phyloP scores from a whole-genome alignment of 2,797 vertebrate species.

The Balearica regulorum region DNA sequence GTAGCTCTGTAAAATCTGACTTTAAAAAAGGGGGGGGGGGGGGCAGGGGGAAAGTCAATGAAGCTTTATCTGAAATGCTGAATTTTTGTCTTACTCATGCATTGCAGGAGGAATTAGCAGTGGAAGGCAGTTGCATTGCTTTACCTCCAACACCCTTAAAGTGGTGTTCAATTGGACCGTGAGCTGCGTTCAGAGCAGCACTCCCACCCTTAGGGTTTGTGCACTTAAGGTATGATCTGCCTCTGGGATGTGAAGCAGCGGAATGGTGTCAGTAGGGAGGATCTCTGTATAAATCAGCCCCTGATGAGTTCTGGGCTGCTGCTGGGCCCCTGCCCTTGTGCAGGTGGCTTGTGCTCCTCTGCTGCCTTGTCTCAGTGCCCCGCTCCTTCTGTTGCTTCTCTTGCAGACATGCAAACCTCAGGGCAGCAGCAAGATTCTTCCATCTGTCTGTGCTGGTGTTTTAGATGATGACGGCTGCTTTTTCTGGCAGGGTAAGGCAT shows the following conservation, averaged over 20 bases:
- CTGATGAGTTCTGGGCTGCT: not conserved
- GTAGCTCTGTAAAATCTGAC: not conserved
- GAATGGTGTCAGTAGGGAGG: not conserved
- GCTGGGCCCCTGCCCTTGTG: not conserved
- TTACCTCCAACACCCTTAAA: not conserved
- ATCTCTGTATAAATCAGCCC: not conserved
- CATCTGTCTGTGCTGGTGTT: not conserved
- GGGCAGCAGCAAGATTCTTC: not conserved
- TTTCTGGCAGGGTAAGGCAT: not conserved
- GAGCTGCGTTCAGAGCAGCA: not conserved
- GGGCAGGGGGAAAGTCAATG: too few species aligned
- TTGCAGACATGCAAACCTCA: fast-evolving
- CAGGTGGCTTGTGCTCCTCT: not conserved
- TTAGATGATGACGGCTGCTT: not conserved
- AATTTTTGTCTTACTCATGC: not conserved
- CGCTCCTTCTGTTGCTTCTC: not conserved
- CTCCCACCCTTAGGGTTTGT: not conserved
- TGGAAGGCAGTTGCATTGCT: not conserved
- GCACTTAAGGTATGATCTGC: not conserved
- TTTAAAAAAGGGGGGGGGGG: not conserved
- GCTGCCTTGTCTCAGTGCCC: not conserved
- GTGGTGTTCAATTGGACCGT: fast-evolving
- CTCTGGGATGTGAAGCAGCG: not conserved
- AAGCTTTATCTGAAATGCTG: not conserved
- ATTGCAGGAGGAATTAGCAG: not conserved